A percentile compares a stretch with the other conserved stretches of the same genome.
phyloP scores from a whole-genome alignment of 1,140 invertebrate species.

The Aphis gossypii region DNA sequence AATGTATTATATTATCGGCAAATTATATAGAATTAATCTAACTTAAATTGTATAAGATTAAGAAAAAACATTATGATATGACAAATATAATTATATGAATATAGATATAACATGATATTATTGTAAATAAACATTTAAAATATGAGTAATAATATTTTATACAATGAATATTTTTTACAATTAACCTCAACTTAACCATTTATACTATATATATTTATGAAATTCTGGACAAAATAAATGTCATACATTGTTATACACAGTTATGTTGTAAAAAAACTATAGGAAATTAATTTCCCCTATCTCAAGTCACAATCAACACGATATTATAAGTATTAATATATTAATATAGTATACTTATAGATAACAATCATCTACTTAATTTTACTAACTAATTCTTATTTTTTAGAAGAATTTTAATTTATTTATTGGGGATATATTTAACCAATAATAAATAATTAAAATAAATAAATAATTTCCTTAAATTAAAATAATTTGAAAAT shows the following conservation, averaged over 20 bases:
- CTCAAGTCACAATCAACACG: background rate
- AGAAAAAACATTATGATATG: no score
- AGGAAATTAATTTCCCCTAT: background rate
- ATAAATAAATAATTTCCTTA: no score
- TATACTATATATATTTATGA: background rate
- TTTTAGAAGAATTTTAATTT: background rate
- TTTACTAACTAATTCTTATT: background rate
- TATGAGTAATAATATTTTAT: background rate
- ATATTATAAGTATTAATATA: background rate
- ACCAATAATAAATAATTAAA: background rate
- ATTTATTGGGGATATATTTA: background rate
- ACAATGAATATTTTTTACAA: background rate
- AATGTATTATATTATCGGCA: no score
- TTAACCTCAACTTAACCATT: background rate
- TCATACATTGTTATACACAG: background rate
- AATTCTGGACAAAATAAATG: background rate
- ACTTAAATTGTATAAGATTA: no score
- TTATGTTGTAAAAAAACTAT: background rate
- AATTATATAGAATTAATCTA: no score
- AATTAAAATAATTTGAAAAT: background rate
- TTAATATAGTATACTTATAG: background rate
- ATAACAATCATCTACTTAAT: background rate
- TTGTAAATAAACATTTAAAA: background rate
- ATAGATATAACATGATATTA: no score
- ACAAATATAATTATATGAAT: no score